Evolutionary conservation across 92 coral and sea anemone genomes (phyloP), one percentile per base, ranked within the genome.

Genomic region (Umimayanthus kanabou): DNA sequence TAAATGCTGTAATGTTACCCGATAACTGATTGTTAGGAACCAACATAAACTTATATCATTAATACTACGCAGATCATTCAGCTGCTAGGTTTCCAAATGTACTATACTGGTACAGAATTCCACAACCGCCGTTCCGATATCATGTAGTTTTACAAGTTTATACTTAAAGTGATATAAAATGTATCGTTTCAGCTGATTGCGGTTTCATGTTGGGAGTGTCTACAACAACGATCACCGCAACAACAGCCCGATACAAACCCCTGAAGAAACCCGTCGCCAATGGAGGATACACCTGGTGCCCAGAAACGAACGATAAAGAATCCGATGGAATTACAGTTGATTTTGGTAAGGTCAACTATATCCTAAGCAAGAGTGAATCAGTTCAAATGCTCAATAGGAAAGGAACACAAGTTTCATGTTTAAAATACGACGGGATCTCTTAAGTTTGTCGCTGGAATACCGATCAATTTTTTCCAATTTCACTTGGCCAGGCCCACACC

Each of bases 321-420:
- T 33, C 71, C 53, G 84, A 80, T 80, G 84, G 84, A 6, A 22
- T 80, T 16, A 57, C 73, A 11, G 50, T 80, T 55, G 84, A 80
- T 26, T 80, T 80, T 16, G 84, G 84, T 80, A 61, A 80, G 72
- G 23, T 25, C 20, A 45, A 47, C 26, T 43, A 14, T 1, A 16
- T 61, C 20, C 23, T 22, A 61, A 55, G 23, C n/a, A 61, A 16
- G 5, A 2, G 20, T 0, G 13, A 61, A 61, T 61, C 67, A 16
- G 67, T 3, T 7, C 13, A n/a, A 5, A 50, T 50, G 57, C 57
- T 13, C 2, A 13, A 5, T 50, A 50, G 57, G 16, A 50, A 16
- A 50, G 13, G 16, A 50, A 50, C 6, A 50, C 18, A 58, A 20
- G 65, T 8, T 57, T 57, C 25, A 22, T 25, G 20, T 2, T 1